Base-by-base conservation (phyloP, 2,113 vertebrate genomes). In the Porphyrio hochstetteri region DNA sequence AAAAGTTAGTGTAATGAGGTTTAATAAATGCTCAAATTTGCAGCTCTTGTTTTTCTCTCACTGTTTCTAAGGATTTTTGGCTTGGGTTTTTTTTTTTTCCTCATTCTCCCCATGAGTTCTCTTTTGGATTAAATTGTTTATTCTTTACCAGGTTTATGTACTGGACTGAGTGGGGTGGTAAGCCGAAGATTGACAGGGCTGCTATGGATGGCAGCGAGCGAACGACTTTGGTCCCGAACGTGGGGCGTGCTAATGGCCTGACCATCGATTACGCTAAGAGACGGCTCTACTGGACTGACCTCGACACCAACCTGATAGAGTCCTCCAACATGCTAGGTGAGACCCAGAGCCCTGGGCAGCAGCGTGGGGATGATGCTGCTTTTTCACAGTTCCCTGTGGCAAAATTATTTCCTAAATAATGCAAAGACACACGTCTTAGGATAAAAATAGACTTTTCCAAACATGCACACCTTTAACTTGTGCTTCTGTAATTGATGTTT, bases 131-230 rank as follows among this genome's bases (percentile, higher is more conserved):
- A 23, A 93, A 81, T 68, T 70, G 36, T 67, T 53, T 55, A 65
- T 68, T 57, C 52, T 50, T 12, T 38, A 86, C 87, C 86, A 98
- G 99, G 50, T 99, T 99, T 97, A 99, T 99, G 99, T 99, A 99
- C 97, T 99, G 99, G 99, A 99, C 99, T 2, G 99, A 99, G 86
- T 99, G 99, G 99, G 99, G 99, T 11, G 99, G 99, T 33, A 99
- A 99, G 89, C 99, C 99, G 0, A 99, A 99, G 96, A 99, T 99
- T 68, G 99, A 99, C 95, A 97, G 99, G 23, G 98, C 99, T 4
- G 98, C 99, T 3, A 99, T 99, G 99, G 99, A 99, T 46, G 99
- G 99, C 50, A 98, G 98, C 2, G 99, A 99, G 31, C 98, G 99
- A 5, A 98, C 98, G 44, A 99, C 99, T 0, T 76, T 99, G 96